Percentiles rank a stretch among this genome's conserved stretches.
These are phyloP conservation scores for Acanthoscelides obtectus DNA, from an alignment of 2,888 invertebrate species.

Conservation along the genomic window DNA sequence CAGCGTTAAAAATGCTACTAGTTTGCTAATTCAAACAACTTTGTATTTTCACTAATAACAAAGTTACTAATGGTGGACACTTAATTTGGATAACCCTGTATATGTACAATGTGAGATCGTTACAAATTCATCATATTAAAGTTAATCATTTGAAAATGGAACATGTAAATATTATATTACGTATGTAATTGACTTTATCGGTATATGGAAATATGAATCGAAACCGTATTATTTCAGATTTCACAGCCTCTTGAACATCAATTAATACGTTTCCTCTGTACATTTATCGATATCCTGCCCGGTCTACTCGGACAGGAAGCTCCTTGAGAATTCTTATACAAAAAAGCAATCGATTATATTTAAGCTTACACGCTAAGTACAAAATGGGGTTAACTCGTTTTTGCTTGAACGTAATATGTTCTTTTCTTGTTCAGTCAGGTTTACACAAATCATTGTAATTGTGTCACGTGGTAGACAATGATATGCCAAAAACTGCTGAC, in stretches of 20 bases:
- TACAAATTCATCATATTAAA: neutral
- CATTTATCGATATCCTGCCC: neutral
- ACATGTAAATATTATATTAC: neutral
- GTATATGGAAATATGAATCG: neutral
- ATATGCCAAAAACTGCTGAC: too few species aligned
- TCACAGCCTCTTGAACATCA: neutral
- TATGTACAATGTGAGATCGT: neutral
- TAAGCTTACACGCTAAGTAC: neutral
- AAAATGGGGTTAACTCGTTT: neutral
- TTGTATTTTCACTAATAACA: too few species aligned
- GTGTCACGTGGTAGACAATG: too few species aligned
- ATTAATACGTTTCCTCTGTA: neutral
- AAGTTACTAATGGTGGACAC: too few species aligned
- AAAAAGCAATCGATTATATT: neutral
- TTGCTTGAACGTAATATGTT: neutral
- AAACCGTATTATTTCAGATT: neutral
- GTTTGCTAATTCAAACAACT: too few species aligned
- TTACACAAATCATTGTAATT: too few species aligned
- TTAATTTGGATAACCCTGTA: too few species aligned
- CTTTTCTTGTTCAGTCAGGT: too few species aligned
- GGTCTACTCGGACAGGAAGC: neutral
- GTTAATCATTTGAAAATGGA: neutral
- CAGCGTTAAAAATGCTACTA: too few species aligned
- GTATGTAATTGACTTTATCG: neutral
- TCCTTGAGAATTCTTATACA: neutral